Conservation (phyloP, 1,140 invertebrate genomes). For the Rhyacophila brunnea region DNA sequence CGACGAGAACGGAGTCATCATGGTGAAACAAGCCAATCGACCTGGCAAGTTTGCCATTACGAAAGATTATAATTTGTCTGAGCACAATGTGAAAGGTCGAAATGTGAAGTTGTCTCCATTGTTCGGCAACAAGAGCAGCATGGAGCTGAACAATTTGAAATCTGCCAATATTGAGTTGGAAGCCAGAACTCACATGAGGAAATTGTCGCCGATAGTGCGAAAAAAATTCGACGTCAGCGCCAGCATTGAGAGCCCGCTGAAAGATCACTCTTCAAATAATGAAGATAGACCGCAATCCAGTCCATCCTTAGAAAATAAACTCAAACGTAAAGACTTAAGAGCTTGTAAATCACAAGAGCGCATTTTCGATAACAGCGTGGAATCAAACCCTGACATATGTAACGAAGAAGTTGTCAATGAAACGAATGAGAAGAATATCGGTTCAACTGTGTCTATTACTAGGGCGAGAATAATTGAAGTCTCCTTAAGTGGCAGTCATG, state of each 20-base stretch:
- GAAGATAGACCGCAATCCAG: constrained; percentile 7
- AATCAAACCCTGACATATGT: not conserved
- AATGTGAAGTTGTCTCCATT: constrained; percentile 29
- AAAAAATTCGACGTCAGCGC: constrained; percentile 12
- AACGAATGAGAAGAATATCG: constrained; percentile 3
- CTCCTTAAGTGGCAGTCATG: constrained; percentile 18
- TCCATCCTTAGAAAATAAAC: not conserved
- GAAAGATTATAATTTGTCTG: not conserved
- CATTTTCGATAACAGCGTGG: not conserved
- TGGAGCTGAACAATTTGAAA: not conserved
- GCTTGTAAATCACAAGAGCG: not conserved
- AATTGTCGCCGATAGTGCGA: constrained; percentile 23
- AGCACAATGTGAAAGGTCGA: not conserved
- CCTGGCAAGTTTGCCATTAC: constrained; percentile 10
- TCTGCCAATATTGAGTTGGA: constrained; percentile 15
- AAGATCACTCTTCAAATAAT: not conserved
- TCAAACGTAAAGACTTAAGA: not conserved
- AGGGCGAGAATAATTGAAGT: constrained; percentile 23
- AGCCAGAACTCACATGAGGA: constrained; percentile 20
- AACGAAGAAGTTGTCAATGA: not conserved
- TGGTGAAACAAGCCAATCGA: constrained; percentile 16
- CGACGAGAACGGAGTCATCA: constrained; percentile 15
- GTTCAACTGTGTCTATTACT: not conserved
- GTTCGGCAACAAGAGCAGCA: constrained; percentile 18
- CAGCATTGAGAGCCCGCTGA: constrained; percentile 9